A percentile compares a stretch with the other conserved stretches of the same genome.
Conservation (phyloP, 2,888 invertebrate species). For the Caenorhabditis sp. region DNA sequence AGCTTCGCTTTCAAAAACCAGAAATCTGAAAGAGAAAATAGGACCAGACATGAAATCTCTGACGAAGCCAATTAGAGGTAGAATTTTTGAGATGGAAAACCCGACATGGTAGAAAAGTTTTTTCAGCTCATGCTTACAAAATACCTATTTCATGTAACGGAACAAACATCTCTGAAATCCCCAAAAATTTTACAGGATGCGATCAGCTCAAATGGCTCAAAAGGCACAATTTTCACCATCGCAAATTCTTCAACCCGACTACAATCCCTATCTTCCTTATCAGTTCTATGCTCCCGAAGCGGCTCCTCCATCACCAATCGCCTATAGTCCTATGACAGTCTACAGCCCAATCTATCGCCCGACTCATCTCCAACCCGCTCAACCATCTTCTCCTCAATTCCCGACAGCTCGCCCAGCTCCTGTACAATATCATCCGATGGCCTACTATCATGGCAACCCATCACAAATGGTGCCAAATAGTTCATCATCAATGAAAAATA, state of each 20-base stretch:
- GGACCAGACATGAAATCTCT: too few relatives aligned
- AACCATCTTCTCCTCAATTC: constrained; percentile 9
- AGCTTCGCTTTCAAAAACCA: too few relatives aligned
- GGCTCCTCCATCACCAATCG: neutral
- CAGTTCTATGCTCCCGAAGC: constrained; percentile 27
- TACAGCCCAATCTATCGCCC: constrained; percentile 30
- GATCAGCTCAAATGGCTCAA: constrained; percentile 40
- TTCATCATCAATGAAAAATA: constrained; percentile 13
- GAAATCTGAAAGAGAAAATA: too few relatives aligned
- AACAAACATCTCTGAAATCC: too few relatives aligned
- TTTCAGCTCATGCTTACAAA: too few relatives aligned
- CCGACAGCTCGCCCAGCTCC: constrained; percentile 21
- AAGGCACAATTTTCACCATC: constrained; percentile 33
- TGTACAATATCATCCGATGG: constrained; percentile 26
- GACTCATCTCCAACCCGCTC: constrained; percentile 9
- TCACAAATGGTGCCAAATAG: constrained; percentile 5
- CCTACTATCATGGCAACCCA: constrained; percentile 17
- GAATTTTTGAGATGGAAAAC: too few relatives aligned
- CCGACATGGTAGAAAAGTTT: too few relatives aligned
- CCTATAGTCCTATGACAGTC: constrained; percentile 19
- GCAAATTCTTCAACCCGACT: constrained; percentile 4
- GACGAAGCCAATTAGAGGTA: too few relatives aligned
- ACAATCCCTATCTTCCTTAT: constrained; percentile 23
- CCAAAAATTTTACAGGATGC: constrained; percentile 16
- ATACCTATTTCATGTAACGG: too few relatives aligned